These are phyloP conservation scores for Drosophila ficusphila DNA, from an alignment of 1,140 invertebrate species.

Conservation along the genomic window DNA sequence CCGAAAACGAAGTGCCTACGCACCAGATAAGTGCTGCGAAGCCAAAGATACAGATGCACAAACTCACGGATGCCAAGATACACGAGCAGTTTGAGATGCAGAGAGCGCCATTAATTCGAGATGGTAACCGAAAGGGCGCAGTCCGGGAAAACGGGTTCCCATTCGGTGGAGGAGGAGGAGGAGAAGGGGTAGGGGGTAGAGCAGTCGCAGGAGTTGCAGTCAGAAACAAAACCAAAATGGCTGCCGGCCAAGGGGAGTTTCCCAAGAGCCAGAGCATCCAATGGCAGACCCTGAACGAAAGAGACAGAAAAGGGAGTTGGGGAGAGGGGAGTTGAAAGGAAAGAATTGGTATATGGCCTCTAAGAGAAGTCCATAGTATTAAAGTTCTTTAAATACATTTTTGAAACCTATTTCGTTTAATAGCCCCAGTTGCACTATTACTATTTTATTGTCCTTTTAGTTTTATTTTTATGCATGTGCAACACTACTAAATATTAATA, in stretches of 20 bases:
- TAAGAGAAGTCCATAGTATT: neutral
- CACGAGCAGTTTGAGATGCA: slow-evolving; percentile 31
- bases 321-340: neutral
- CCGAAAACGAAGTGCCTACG: slow-evolving; percentile 34
- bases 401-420: too few species aligned
- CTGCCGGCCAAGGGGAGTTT: slow-evolving; percentile 44
- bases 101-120: slow-evolving; percentile 65
- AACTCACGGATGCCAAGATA: slow-evolving; percentile 45
- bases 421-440: too few species aligned
- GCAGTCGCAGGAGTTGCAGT: slow-evolving; percentile 41
- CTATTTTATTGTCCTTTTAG: too few species aligned
- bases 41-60: slow-evolving; percentile 54
- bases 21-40: slow-evolving; percentile 52
- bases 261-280: slow-evolving; percentile 32
- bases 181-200: slow-evolving; percentile 1
- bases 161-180: neutral
- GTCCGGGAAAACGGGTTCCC: slow-evolving; percentile 59
- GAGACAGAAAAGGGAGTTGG: neutral
- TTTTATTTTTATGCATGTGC: too few species aligned
- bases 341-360: neutral
- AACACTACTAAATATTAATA: too few species aligned
- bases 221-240: slow-evolving; percentile 60
- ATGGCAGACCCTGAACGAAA: slow-evolving; percentile 45
- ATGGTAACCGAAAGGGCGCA: slow-evolving; percentile 54
- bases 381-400: too few species aligned